Percentiles rank a stretch among this genome's conserved stretches.
These are phyloP conservation scores for Lethrus apterus DNA, from an alignment of 1,140 invertebrate genomes.

Conservation along the genomic window DNA sequence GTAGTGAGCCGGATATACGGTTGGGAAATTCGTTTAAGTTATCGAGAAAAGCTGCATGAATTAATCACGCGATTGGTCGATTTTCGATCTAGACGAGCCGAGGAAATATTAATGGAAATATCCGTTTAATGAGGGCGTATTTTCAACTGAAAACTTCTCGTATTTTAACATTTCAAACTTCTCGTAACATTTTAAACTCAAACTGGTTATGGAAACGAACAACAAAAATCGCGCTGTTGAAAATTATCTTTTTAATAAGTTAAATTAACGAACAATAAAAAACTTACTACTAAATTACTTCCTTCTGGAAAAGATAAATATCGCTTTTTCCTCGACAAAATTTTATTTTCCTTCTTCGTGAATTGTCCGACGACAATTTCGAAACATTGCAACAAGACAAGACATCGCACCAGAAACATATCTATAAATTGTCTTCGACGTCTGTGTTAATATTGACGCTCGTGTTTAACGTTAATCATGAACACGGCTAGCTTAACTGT, in stretches of 20 bases:
- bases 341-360: constrained; percentile 19
- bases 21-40: constrained; percentile 7
- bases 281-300: constrained; percentile 31
- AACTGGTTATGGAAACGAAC: not conserved
- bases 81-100: too few species aligned
- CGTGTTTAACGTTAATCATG: too few species aligned
- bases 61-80: too few species aligned
- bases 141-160: too few species aligned
- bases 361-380: not conserved
- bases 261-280: not conserved
- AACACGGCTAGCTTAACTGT: too few species aligned
- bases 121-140: too few species aligned
- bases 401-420: too few species aligned
- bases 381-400: not conserved
- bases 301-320: constrained; percentile 29
- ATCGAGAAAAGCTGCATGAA: not conserved
- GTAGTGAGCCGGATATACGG: constrained; percentile 2
- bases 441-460: too few species aligned
- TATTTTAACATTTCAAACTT: too few species aligned
- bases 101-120: too few species aligned
- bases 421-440: too few species aligned
- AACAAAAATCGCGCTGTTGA: not conserved
- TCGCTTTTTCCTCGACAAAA: constrained; percentile 24
- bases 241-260: not conserved
- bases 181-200: too few species aligned